Conservation (phyloP, 2,888 invertebrate species). For the Lithophane leautieri region DNA sequence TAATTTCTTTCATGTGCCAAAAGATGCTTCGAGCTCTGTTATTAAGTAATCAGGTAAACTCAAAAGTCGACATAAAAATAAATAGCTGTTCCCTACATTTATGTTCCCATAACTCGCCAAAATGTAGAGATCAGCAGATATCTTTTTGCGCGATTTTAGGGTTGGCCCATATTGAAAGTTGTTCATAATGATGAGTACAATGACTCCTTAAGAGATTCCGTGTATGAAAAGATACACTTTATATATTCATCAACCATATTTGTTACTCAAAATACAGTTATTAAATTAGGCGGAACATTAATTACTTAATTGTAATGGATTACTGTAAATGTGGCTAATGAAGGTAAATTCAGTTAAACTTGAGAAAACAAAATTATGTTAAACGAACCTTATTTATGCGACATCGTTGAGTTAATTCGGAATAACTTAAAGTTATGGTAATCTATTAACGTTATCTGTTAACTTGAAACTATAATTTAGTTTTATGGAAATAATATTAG, state of each 20-base stretch:
- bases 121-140: too few species aligned
- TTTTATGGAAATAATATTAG: conserved; percentile 39
- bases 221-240: background rate
- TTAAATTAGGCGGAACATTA: conserved; percentile 48
- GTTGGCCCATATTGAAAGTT: too few species aligned
- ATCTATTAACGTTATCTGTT: conserved; percentile 50
- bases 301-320: conserved; percentile 60
- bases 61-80: too few species aligned
- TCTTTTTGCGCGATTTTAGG: too few species aligned
- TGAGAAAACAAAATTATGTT: conserved; percentile 62
- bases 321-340: conserved; percentile 49
- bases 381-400: conserved; percentile 56
- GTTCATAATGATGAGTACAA: too few species aligned
- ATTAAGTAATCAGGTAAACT: too few species aligned
- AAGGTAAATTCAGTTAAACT: conserved; percentile 57
- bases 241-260: conserved; percentile 33
- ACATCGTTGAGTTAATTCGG: conserved; percentile 48
- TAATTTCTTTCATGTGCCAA: too few species aligned
- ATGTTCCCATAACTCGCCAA: too few species aligned
- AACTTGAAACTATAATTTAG: conserved; percentile 44
- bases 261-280: conserved; percentile 38
- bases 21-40: too few species aligned
- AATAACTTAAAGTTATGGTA: conserved; percentile 60
- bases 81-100: too few species aligned
- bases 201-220: too few species aligned